phyloP scores from a whole-genome alignment of 2,797 vertebrate species.

The Uromys caudimaculatus region DNA sequence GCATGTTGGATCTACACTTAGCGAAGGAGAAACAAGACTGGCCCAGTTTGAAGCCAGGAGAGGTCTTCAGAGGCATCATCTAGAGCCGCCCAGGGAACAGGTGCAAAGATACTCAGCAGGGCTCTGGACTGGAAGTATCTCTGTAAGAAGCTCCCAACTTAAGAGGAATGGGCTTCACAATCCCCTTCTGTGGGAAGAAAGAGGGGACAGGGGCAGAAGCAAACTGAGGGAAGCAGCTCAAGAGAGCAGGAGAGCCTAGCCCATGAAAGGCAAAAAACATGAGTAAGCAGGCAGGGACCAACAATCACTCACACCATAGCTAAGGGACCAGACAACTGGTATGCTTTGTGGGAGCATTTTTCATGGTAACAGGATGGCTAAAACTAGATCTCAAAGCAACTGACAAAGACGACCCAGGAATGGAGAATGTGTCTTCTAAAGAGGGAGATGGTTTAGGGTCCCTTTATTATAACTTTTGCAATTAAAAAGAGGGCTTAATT shows the following conservation, averaged over 20 bases:
- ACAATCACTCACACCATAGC: rapidly evolving
- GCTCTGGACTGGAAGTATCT: background rate
- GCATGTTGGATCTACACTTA: background rate
- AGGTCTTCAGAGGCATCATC: background rate
- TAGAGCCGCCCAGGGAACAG: background rate
- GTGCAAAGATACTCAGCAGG: background rate
- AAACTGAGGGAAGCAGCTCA: background rate
- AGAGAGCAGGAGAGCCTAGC: background rate
- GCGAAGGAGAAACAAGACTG: background rate
- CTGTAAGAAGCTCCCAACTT: background rate
- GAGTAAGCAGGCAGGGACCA: background rate
- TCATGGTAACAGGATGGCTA: background rate
- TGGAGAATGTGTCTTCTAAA: background rate
- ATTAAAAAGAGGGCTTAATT: background rate
- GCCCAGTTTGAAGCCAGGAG: background rate
- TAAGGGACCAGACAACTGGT: background rate
- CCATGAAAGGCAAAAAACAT: background rate
- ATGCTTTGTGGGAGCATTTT: background rate
- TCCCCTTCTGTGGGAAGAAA: background rate
- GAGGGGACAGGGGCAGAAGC: background rate
- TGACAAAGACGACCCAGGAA: background rate
- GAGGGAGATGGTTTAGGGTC: background rate
- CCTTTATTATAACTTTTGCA: background rate
- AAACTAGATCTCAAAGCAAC: background rate
- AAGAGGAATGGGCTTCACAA: background rate